Base-by-base conservation (phyloP, 2,113 vertebrate genomes). In the Carassius carassius region DNA sequence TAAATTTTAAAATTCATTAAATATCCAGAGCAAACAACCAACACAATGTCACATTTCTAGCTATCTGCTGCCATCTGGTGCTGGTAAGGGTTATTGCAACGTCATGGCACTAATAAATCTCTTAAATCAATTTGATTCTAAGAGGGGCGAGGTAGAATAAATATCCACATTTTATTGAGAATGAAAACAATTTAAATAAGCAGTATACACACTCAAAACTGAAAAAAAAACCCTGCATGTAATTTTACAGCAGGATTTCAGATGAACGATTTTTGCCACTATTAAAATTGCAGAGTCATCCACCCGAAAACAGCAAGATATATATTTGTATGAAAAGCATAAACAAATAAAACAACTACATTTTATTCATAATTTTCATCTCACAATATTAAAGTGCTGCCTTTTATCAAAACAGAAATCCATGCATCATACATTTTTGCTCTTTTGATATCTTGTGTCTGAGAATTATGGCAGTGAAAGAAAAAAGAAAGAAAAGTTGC, bases 261-360 rank as follows among this genome's bases (percentile, higher is more conserved):
- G 91, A 94, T 93, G 91, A 73, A 10, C 84, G 81, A 67, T 70
- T 85, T 92, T 89, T 88, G 88, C 86, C 81, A 92, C 91, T 90
- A 89, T 93, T 95, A 96, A 97, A 98, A 97, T 98, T 97, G 96
- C 96, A 95, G 95, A 95, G 95, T 95, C 95, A 96, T 97, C 96
- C 96, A 97, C 95, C 95, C 94, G 96, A 95, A 96, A 98, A 98
- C 96, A 97, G 95, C 95, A 92, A 96, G 96, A 97, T 94, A 94
- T 63, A 73, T 44, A 44, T 70, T 72, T 58, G 29, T 32, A 81
- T 82, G 32, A 35, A 76, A 29, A 63, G 2, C 2, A 79, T 29
- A 65, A 44, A 41, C 5, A n/a, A 9, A 41, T 11, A 12, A 29
- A 29, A 7, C 5, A 62, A 32, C 4, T 51, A 14, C 0, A 67